Evolutionary conservation across 2,888 invertebrate species (phyloP), one percentile per base, ranked within the genome.

Genomic region (Resseliella maxima): DNA sequence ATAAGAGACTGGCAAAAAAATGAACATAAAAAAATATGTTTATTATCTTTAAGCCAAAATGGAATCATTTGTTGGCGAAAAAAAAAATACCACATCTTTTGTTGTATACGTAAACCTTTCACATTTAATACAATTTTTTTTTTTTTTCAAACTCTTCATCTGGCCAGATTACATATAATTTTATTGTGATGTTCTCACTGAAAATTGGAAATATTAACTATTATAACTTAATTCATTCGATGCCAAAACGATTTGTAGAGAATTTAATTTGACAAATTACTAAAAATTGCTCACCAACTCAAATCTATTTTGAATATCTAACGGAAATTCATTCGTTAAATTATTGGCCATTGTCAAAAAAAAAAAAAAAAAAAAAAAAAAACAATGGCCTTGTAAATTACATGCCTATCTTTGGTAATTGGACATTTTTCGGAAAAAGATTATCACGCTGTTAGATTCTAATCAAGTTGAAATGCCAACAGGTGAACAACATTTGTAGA

Each of bases 351-450:
- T 72, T 72, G 35, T 72, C 15, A 5, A 15, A 72, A n/a, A n/a
- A n/a, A n/a, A n/a, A n/a, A n/a, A n/a, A n/a, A n/a, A n/a, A n/a
- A n/a, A n/a, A n/a, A n/a, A n/a, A n/a, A n/a, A n/a, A n/a, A 72
- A 10, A 72, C 72, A 72, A 72, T 72, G 72, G n/a, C 3, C 31
- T 31, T 72, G 31, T 72, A 72, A 72, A 31, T 72, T 72, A 72
- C 72, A 31, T 2, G 59, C 59, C 21, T 59, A 24, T 27, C 24
- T 59, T 24, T 72, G 72, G 31, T 31, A 72, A 72, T 72, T 2
- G 35, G 0, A 31, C 31, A 31, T 31, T 59, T 24, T 24, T 24
- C 5, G 1, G 24, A n/a, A 59, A 59, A 59, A 59, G 12, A 59
- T 0, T 24, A n/a, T 12, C 24, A 59, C 15, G 15, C 21, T 6